These are phyloP conservation scores for Trichosurus vulpecula DNA, from an alignment of 2,797 vertebrate genomes.

Conservation along the genomic window DNA sequence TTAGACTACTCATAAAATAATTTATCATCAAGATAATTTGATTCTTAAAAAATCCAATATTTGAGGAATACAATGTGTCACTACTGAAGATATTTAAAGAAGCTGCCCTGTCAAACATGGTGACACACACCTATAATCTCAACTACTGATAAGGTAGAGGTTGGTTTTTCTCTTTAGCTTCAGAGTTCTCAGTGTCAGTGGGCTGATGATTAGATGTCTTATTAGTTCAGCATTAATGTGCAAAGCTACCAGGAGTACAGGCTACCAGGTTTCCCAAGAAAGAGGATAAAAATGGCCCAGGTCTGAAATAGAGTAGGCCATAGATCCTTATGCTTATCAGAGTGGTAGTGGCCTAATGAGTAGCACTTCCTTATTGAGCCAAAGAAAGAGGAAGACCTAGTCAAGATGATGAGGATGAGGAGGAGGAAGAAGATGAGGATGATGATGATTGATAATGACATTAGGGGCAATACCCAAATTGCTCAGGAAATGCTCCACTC, in stretches of 20 bases:
- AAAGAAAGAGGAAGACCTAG: too few species aligned
- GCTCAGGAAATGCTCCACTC: background rate
- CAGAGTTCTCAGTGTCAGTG: background rate
- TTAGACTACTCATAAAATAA: background rate
- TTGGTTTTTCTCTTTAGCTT: background rate
- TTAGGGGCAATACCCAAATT: background rate
- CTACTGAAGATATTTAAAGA: background rate
- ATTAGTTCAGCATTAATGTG: background rate
- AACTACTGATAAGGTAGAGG: background rate
- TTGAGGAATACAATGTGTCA: background rate
- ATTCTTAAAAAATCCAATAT: background rate
- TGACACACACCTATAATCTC: background rate
- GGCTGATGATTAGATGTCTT: background rate
- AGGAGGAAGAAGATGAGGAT: too few species aligned
- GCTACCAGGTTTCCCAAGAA: background rate
- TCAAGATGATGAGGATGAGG: too few species aligned
- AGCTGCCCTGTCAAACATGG: background rate
- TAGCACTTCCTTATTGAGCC: background rate
- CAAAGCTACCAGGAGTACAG: background rate
- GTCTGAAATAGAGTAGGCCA: background rate
- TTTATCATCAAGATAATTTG: background rate
- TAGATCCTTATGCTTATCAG: background rate
- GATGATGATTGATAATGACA: background rate
- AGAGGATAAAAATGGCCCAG: background rate
- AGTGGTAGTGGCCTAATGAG: background rate